Base-by-base conservation (phyloP, 1,140 invertebrate genomes). In the Sinonovacula constricta region DNA sequence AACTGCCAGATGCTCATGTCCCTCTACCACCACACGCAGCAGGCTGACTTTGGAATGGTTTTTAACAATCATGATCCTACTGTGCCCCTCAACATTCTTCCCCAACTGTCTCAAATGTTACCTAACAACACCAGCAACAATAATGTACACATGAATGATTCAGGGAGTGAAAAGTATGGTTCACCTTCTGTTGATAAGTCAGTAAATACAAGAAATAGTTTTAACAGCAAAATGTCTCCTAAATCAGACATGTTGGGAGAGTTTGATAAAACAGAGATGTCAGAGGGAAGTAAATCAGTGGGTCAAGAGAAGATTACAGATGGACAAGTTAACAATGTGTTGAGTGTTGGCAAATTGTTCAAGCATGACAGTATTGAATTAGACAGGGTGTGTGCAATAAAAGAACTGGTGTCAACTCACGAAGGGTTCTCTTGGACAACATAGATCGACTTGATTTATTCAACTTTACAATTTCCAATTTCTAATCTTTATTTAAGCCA, bases 31-130 rank as follows among this genome's bases (percentile, higher is more conserved):
- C n/a, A 56, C 0, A 83, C 80, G 14, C 84, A 85, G 63, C 31
- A 67, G 22, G 49, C 66, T 3, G 53, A 81, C 45, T 85, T 81
- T 56, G 72, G 59, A 15, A 63, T 85, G 39, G 76, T 76, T 0
- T 83, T 83, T 60, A 79, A 83, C 51, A 83, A 80, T 33, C 82
- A 85, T n/a, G 82, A 85, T 77, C 70, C 79, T 30, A 82, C 82
- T 3, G 45, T 72, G 2, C 76, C 84, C 7, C 81, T 85, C 65
- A 85, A 85, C 68, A 39, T 76, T 26, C 71, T 53, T 2, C 26
- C 14, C 49, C 49, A 26, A 30, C 39, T 18, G 0, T 68, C n/a
- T 36, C 18, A 22, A 39, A n/a, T 7, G 5, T 5, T 22, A 3
- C 28, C 14, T 31, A 24, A 2, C 28, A 2, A 28, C n/a, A 14